Evolutionary conservation across 2,888 invertebrate species (phyloP).

Genomic region (Leptinotarsa juncta): DNA sequence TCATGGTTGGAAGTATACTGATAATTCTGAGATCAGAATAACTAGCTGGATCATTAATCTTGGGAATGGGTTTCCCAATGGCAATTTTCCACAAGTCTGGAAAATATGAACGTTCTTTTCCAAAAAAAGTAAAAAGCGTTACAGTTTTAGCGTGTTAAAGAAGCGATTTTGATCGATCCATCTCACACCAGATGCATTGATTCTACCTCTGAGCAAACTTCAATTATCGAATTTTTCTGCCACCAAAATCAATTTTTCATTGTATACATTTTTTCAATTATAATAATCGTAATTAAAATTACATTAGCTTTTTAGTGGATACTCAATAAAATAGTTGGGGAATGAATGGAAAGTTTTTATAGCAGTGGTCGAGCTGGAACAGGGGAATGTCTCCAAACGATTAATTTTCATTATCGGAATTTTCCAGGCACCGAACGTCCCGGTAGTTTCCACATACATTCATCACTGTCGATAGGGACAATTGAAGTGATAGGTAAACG

Average conservation of each 20-base stretch:
- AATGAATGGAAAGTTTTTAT: background rate
- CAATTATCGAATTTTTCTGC: background rate
- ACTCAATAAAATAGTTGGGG: background rate
- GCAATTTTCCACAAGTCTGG: too few relatives aligned
- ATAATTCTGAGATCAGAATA: too few relatives aligned
- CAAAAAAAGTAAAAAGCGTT: too few relatives aligned
- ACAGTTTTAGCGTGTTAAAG: too few relatives aligned
- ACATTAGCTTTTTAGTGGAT: background rate
- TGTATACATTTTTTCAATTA: background rate
- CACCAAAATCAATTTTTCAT: background rate
- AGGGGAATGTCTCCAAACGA: background rate
- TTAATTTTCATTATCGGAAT: conserved; percentile 12
- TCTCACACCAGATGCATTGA: too few relatives aligned
- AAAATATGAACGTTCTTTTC: too few relatives aligned
- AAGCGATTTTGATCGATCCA: too few relatives aligned
- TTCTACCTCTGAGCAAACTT: too few relatives aligned
- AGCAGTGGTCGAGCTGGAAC: background rate
- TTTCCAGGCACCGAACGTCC: background rate
- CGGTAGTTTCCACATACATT: conserved; percentile 1
- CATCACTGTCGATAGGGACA: background rate
- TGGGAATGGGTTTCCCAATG: too few relatives aligned
- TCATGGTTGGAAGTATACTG: too few relatives aligned
- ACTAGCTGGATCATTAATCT: too few relatives aligned
- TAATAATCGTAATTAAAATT: background rate
- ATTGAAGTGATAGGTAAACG: background rate